These are phyloP conservation scores for Periophthalmus magnuspinnatus DNA, from an alignment of 2,797 vertebrate species.

Conservation along the genomic window DNA sequence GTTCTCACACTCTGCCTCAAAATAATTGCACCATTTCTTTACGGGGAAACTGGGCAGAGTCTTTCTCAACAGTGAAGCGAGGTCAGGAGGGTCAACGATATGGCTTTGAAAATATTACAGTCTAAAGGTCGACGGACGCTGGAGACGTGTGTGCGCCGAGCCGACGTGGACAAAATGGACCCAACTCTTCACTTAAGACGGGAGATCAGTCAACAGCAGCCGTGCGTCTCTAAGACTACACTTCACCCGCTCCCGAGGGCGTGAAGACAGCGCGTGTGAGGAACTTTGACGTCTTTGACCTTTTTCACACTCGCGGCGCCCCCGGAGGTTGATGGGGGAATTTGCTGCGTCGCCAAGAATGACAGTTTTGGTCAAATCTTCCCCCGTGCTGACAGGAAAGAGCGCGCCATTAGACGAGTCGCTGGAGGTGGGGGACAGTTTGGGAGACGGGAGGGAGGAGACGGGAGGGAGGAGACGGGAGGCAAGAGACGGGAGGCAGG, in stretches of 20 bases:
- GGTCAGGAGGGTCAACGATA: conserved; percentile 39
- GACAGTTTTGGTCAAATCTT: conserved; percentile 52
- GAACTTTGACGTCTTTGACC: conserved; percentile 32
- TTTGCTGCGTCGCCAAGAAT: conserved; percentile 38
- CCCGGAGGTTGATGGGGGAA: conserved; percentile 36
- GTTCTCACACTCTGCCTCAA: conserved; percentile 19
- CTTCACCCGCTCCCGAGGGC: conserved; percentile 42
- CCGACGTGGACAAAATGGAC: conserved; percentile 41
- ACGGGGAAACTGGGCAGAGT: conserved; percentile 22
- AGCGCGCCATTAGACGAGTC: conserved; percentile 12
- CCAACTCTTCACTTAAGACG: conserved; percentile 48
- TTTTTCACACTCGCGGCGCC: conserved; percentile 41
- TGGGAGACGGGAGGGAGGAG: too few relatives aligned
- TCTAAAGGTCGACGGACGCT: conserved; percentile 21
- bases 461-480: too few relatives aligned
- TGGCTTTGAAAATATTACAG: conserved; percentile 23
- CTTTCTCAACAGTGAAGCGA: conserved; percentile 34
- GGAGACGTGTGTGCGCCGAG: conserved; percentile 22
- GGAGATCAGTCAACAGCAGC: conserved; percentile 46
- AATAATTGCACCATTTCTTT: conserved; percentile 46
- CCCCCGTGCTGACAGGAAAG: conserved; percentile 20
- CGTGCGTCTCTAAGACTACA: conserved; percentile 25
- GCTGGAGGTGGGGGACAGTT: conserved; percentile 2
- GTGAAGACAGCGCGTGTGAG: not conserved
- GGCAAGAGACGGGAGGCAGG: too few relatives aligned